Conservation (phyloP, 2,797 vertebrate species). For the Chloroceryle amazona region DNA sequence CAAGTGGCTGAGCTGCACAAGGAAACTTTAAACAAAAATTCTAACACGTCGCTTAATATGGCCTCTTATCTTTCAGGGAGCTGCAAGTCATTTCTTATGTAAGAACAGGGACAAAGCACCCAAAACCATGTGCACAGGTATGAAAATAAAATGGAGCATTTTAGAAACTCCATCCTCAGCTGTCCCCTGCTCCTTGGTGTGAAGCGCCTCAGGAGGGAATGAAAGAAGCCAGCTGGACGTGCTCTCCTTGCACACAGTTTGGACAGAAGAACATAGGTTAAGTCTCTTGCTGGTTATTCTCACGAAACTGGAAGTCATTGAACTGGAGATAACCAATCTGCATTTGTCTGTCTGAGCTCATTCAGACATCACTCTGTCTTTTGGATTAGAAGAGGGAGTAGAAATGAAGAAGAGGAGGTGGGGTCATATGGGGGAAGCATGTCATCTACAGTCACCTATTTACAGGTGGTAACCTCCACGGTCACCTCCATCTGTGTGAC, state of each 20-base stretch:
- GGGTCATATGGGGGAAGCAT: accelerated
- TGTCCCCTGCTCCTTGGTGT: not conserved
- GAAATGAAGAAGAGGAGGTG: not conserved
- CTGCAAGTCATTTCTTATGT: not conserved
- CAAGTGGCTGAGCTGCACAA: not conserved
- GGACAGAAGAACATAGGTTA: not conserved
- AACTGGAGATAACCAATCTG: not conserved
- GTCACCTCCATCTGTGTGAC: not conserved
- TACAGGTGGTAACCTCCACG: not conserved
- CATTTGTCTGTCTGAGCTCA: not conserved
- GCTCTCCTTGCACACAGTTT: not conserved
- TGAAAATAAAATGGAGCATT: not conserved
- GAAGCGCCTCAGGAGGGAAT: not conserved
- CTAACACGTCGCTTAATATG: not conserved
- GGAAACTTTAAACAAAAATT: not conserved
- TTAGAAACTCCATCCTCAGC: not conserved
- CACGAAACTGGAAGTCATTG: not conserved
- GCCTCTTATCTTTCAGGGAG: not conserved
- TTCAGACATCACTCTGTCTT: not conserved
- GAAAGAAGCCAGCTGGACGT: not conserved
- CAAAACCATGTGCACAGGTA: not conserved
- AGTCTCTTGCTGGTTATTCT: not conserved
- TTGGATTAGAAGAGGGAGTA: not conserved
- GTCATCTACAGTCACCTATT: not conserved
- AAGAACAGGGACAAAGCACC: not conserved